Evolutionary conservation across 2,797 vertebrate genomes (phyloP).

Genomic region (Liparis tanakae): DNA sequence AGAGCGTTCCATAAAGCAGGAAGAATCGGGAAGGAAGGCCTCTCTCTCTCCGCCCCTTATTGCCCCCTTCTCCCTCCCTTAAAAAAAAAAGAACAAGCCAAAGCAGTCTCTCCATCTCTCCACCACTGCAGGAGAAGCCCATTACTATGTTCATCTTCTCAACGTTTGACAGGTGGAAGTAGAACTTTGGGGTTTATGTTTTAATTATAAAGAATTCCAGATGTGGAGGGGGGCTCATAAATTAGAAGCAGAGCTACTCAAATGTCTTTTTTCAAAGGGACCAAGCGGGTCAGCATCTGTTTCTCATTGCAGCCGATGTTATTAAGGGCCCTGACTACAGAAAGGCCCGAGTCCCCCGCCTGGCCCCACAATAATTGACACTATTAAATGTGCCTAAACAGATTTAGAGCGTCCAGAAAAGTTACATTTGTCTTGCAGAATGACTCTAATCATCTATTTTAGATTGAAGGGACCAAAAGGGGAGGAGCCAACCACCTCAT

Average conservation of each 20-base stretch:
- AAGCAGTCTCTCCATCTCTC: conserved; percentile 70
- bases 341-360: conserved; percentile 91
- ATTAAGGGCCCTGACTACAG: conserved; percentile 98
- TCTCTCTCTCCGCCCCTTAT: conserved; percentile 58
- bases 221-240: conserved; percentile 95
- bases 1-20: conserved; percentile 52
- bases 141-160: conserved; percentile 99
- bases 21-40: conserved; percentile 63
- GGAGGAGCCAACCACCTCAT: conserved; percentile 71
- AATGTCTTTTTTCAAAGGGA: conserved; percentile 98
- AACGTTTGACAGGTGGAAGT: conserved; percentile 99
- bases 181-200: conserved; percentile 97
- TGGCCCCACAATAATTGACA: conserved; percentile 98
- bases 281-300: conserved; percentile 97
- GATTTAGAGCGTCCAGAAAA: conserved; percentile 97
- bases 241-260: conserved; percentile 98
- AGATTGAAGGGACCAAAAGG: conserved; percentile 78
- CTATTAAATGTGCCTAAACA: conserved; percentile 98
- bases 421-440: conserved; percentile 97
- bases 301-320: conserved; percentile 98
- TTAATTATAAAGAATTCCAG: conserved; percentile 99
- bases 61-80: conserved; percentile 40
- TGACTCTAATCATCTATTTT: conserved; percentile 94
- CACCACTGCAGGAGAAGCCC: conserved; percentile 88
- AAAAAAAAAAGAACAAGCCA: conserved; percentile 60